Conservation (phyloP, 2,888 invertebrate genomes). For the Nomada ruficornis region DNA sequence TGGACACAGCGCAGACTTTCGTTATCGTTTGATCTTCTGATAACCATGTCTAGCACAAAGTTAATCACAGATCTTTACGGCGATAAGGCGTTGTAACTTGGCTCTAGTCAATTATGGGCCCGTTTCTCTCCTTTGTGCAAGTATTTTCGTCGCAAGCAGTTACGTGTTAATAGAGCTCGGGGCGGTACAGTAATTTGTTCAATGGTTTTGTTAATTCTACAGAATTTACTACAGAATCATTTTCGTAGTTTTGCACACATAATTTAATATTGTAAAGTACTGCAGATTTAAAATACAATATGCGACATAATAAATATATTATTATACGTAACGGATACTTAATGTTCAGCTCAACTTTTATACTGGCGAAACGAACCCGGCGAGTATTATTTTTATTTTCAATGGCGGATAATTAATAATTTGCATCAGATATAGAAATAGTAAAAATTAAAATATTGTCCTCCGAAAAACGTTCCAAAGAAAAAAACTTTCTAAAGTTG, state of each 20-base stretch:
- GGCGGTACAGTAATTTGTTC: not conserved
- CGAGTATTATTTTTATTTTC: too few species aligned
- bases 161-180: not conserved
- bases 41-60: constrained; percentile 13
- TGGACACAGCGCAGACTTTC: constrained; percentile 33
- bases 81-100: constrained; percentile 21
- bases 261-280: too few species aligned
- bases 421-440: too few species aligned
- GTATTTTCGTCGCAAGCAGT: constrained; percentile 5
- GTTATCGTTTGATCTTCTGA: constrained; percentile 46
- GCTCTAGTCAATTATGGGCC: not conserved
- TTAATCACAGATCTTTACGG: constrained; percentile 34
- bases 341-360: not conserved
- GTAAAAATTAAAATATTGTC: too few species aligned
- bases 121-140: constrained; percentile 2
- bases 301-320: too few species aligned
- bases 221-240: too few species aligned
- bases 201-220: not conserved
- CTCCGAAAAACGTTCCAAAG: too few species aligned
- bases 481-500: too few species aligned
- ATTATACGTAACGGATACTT: fast-evolving
- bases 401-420: too few species aligned
- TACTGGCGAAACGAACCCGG: too few species aligned
- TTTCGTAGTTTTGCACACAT: too few species aligned
- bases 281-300: too few species aligned